Percentiles rank a stretch among this genome's conserved stretches.
These are phyloP conservation scores for Sphecodes monilicornis DNA, from an alignment of 2,888 invertebrate species.

Conservation along the genomic window DNA sequence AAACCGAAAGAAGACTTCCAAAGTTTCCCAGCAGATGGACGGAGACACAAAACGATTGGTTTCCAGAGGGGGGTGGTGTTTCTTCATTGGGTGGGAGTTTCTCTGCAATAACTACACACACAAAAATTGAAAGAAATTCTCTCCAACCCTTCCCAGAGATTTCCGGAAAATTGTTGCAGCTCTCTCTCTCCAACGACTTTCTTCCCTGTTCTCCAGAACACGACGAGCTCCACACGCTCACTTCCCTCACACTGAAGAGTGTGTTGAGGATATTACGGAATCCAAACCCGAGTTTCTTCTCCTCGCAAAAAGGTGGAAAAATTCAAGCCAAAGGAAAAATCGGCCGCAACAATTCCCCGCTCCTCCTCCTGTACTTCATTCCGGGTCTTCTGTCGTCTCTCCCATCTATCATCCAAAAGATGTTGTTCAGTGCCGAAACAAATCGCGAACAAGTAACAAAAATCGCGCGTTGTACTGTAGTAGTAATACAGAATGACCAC, in stretches of 20 bases:
- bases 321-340: not conserved
- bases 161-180: constrained; percentile 33
- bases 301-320: not conserved
- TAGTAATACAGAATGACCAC: constrained; percentile 30
- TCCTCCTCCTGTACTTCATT: not conserved
- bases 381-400: not conserved
- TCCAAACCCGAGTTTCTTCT: not conserved
- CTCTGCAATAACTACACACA: not conserved
- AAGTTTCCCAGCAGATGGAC: not conserved
- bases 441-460: not conserved
- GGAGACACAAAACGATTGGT: not conserved
- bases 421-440: not conserved
- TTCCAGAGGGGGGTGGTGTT: not conserved
- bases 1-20: not conserved
- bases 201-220: not conserved
- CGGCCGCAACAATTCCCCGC: not conserved
- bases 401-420: not conserved
- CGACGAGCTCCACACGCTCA: not conserved
- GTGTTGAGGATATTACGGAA: not conserved
- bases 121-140: not conserved
- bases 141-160: not conserved
- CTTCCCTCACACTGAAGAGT: not conserved
- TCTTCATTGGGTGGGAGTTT: not conserved
- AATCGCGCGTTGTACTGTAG: constrained; percentile 29
- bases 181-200: not conserved